Percentiles rank a stretch among this genome's conserved stretches.
Evolutionary conservation across 2,113 vertebrate genomes (phyloP).

Genomic region (Leptobrachium ailaonicum): DNA sequence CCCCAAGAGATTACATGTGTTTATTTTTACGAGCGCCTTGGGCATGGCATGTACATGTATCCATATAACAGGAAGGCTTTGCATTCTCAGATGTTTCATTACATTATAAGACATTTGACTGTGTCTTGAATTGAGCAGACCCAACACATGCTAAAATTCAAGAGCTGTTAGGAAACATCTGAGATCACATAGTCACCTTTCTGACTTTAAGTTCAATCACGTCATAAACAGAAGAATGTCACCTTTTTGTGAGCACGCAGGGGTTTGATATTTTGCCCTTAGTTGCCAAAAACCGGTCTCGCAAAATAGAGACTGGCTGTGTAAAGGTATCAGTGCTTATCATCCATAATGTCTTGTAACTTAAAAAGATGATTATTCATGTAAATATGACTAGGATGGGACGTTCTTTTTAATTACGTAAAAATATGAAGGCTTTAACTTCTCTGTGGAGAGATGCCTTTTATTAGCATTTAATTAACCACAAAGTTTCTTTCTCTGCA

Average conservation of each 20-base stretch:
- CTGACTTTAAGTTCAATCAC: slow-evolving; percentile 28
- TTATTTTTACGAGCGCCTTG: slow-evolving; percentile 12
- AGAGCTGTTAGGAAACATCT: slow-evolving; percentile 35
- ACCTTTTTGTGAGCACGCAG: slow-evolving; percentile 16
- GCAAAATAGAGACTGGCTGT: not conserved
- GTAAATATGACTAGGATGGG: too few relatives aligned
- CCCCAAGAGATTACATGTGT: slow-evolving; percentile 20
- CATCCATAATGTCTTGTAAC: too few relatives aligned
- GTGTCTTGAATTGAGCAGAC: slow-evolving; percentile 28
- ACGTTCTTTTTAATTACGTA: too few relatives aligned
- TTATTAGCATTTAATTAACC: too few relatives aligned
- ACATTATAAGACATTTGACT: not conserved
- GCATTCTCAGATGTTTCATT: slow-evolving; percentile 24
- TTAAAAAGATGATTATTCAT: too few relatives aligned
- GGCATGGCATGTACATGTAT: not conserved
- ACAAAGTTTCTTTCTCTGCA: too few relatives aligned
- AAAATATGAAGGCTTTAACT: too few relatives aligned
- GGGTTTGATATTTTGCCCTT: not conserved
- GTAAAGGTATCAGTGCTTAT: too few relatives aligned
- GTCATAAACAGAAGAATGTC: slow-evolving; percentile 38
- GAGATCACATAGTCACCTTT: slow-evolving; percentile 29
- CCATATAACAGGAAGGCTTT: slow-evolving; percentile 11
- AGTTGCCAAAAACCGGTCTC: not conserved
- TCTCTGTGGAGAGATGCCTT: too few relatives aligned
- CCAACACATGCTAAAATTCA: slow-evolving; percentile 32